These are phyloP conservation scores for Lepidothrix coronata DNA, from an alignment of 2,113 vertebrate species.

Conservation along the genomic window DNA sequence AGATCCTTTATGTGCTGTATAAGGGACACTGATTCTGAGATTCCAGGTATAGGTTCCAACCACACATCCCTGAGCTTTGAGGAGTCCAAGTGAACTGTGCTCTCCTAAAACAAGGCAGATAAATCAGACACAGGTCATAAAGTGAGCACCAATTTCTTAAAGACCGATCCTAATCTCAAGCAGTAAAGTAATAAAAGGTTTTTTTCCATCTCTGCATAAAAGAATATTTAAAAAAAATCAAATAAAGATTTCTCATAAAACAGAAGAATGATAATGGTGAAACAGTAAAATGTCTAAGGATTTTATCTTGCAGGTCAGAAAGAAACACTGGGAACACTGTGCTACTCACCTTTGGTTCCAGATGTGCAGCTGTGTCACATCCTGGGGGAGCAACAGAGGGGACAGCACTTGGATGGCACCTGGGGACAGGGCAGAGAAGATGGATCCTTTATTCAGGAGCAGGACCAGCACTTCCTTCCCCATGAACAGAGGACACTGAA, in stretches of 20 bases:
- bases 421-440: not conserved
- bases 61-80: accelerated
- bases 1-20: not conserved
- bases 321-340: not conserved
- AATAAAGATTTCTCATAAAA: not conserved
- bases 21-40: not conserved
- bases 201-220: not conserved
- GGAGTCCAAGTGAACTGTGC: not conserved
- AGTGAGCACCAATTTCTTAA: accelerated
- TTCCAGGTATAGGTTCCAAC: not conserved
- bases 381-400: not conserved
- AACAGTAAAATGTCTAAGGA: not conserved
- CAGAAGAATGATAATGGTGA: not conserved
- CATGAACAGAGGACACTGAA: not conserved
- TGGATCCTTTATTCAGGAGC: not conserved
- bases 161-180: not conserved
- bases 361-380: not conserved
- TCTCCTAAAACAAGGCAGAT: not conserved
- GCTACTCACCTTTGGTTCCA: not conserved
- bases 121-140: not conserved
- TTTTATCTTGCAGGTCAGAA: not conserved
- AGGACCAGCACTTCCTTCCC: not conserved
- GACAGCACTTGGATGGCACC: not conserved
- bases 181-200: not conserved
- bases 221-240: not conserved